A percentile compares a stretch with the other conserved stretches of the same genome.
phyloP scores from a whole-genome alignment of 1,140 invertebrate species.

The Lanistes nyassanus region DNA sequence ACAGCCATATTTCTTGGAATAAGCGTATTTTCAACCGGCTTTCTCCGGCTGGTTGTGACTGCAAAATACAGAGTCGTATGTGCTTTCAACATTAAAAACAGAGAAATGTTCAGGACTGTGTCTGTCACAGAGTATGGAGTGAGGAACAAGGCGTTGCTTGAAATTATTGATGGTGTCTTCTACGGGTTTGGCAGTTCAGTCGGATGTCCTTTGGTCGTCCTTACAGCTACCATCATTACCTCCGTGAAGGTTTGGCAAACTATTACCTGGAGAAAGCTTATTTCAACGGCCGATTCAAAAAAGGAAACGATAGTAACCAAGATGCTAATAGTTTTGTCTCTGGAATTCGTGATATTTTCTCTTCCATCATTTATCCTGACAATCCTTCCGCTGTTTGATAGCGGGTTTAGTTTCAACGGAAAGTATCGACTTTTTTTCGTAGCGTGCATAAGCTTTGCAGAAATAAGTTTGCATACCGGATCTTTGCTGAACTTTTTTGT shows the following conservation, averaged over 20 bases:
- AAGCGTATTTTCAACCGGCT: neutral
- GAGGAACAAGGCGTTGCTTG: neutral
- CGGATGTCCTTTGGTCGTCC: conserved; percentile 4
- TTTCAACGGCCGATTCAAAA: neutral
- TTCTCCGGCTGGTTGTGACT: neutral
- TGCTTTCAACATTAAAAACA: neutral
- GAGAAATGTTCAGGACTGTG: neutral
- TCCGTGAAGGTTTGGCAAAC: conserved; percentile 1
- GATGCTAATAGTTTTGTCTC: conserved; percentile 8
- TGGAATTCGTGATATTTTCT: conserved; percentile 10
- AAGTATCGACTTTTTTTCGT: neutral
- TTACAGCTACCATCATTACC: neutral
- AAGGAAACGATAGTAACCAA: conserved; percentile 10
- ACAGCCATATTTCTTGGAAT: neutral
- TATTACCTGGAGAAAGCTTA: neutral
- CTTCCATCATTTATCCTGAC: neutral
- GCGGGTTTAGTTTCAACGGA: neutral
- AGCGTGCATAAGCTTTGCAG: neutral
- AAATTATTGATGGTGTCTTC: neutral
- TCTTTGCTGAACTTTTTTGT: conserved; percentile 9
- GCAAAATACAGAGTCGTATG: neutral
- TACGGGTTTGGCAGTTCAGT: neutral
- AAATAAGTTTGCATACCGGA: neutral
- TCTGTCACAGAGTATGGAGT: neutral
- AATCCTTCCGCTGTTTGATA: neutral